Percentiles rank a stretch among this genome's conserved stretches.
Conservation (phyloP, 2,888 invertebrate species). For the Cosmia trapezina region DNA sequence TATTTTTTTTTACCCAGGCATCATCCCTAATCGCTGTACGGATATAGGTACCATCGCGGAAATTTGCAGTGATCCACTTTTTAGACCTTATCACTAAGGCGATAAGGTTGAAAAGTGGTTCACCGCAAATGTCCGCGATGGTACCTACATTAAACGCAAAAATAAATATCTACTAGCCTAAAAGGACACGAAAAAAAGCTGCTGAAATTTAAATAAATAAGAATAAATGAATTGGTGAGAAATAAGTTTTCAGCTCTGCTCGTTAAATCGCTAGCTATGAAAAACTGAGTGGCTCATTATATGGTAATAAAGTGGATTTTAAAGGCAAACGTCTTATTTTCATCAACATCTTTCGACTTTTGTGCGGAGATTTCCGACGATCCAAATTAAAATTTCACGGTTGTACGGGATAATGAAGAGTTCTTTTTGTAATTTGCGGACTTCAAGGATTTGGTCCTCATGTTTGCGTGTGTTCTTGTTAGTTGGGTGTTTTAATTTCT, state of each 20-base stretch:
- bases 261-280: slow-evolving; percentile 63
- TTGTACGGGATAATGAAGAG: slow-evolving; percentile 51
- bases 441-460: slow-evolving; percentile 22
- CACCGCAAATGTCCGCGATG: no score
- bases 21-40: no score
- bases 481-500: not conserved
- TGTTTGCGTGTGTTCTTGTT: not conserved
- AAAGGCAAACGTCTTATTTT: slow-evolving; percentile 65
- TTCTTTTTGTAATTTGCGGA: slow-evolving; percentile 50
- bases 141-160: not conserved
- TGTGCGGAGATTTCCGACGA: slow-evolving; percentile 55
- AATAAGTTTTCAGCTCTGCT: slow-evolving; percentile 57
- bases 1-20: no score
- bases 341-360: slow-evolving; percentile 65
- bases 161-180: slow-evolving; percentile 1
- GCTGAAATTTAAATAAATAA: slow-evolving; percentile 62
- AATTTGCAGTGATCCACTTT: no score
- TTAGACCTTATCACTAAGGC: no score
- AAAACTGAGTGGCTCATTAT: slow-evolving; percentile 67
- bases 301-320: slow-evolving; percentile 67
- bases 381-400: slow-evolving; percentile 64
- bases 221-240: slow-evolving; percentile 65
- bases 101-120: no score
- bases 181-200: slow-evolving; percentile 37
- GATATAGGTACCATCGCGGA: no score